These are phyloP conservation scores for Sturnus vulgaris DNA, from an alignment of 2,113 vertebrate genomes.

Conservation along the genomic window DNA sequence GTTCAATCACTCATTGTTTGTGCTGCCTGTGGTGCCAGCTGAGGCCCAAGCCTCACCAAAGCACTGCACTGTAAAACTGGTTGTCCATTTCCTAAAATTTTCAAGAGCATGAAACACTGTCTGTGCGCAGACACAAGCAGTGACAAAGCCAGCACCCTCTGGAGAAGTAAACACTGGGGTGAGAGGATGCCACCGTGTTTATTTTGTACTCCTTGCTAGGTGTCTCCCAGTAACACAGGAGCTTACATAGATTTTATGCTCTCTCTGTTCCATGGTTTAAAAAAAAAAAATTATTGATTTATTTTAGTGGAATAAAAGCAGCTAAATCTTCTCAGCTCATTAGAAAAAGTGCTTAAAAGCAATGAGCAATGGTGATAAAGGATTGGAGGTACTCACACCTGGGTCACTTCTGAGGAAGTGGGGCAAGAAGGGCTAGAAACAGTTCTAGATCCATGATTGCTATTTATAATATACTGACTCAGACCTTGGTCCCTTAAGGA, in stretches of 20 bases:
- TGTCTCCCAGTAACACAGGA: background rate
- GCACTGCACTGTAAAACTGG: too few relatives aligned
- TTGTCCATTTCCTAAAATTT: background rate
- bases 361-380: background rate
- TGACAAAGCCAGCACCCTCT: background rate
- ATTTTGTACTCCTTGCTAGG: accelerated
- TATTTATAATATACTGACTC: background rate
- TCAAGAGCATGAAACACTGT: background rate
- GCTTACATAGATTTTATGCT: background rate
- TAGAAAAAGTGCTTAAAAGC: background rate
- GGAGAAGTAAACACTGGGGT: background rate
- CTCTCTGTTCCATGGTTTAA: background rate
- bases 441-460: background rate
- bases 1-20: background rate
- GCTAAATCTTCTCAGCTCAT: background rate
- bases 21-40: background rate
- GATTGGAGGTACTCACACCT: background rate
- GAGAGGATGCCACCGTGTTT: background rate
- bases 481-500: background rate
- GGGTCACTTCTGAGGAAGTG: background rate
- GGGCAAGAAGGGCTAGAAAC: background rate
- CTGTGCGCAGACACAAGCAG: background rate
- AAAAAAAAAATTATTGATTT: accelerated
- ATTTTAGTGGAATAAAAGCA: background rate
- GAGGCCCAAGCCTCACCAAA: background rate